These are phyloP conservation scores for Podiceps cristatus DNA, from an alignment of 2,113 vertebrate genomes.

Conservation along the genomic window DNA sequence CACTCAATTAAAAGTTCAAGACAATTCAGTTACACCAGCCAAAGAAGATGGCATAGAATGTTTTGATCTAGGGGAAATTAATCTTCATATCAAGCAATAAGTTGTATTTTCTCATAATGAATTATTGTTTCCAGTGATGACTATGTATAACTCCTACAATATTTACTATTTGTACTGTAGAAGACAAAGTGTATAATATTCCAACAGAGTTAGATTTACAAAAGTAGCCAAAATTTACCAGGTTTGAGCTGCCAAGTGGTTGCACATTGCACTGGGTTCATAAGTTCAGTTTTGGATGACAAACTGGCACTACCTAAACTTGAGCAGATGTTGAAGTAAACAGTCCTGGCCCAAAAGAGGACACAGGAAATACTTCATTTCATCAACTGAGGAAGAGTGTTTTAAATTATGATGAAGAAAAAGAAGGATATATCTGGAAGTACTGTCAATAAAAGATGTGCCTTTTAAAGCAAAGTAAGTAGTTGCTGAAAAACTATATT, in stretches of 20 bases:
- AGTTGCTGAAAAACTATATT: not conserved
- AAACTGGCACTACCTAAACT: not conserved
- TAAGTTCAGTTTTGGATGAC: not conserved
- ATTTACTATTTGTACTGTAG: not conserved
- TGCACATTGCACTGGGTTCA: not conserved
- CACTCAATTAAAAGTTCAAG: not conserved
- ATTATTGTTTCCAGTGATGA: not conserved
- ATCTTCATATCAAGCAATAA: not conserved
- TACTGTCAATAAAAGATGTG: not conserved
- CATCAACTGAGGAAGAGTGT: not conserved
- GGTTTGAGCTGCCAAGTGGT: not conserved
- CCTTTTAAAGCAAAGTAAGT: not conserved
- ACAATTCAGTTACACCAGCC: not conserved
- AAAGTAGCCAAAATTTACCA: not conserved
- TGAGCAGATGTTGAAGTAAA: not conserved
- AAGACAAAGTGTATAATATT: not conserved
- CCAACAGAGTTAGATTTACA: not conserved
- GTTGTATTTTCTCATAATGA: not conserved
- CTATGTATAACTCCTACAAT: not conserved
- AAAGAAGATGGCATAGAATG: not conserved
- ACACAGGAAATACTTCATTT: not conserved
- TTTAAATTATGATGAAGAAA: not conserved
- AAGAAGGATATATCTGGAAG: not conserved
- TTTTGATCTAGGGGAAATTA: not conserved
- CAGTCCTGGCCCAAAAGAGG: not conserved